These are phyloP conservation scores for Rotaria macrura DNA, from an alignment of 2,888 invertebrate species.

Conservation along the genomic window DNA sequence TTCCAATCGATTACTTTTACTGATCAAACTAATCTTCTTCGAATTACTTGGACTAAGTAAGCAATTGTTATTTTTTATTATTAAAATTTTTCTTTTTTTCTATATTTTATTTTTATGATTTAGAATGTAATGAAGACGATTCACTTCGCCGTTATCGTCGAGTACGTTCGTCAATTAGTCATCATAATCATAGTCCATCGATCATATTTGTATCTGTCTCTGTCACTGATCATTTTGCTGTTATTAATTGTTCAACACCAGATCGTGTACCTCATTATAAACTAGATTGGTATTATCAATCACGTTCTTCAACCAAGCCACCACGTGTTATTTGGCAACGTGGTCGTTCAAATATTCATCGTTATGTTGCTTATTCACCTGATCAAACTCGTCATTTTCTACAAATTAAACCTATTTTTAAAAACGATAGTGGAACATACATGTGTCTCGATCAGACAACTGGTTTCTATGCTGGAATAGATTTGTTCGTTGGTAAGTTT, in stretches of 20 bases:
- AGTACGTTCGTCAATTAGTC: neutral
- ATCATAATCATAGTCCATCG: neutral
- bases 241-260: neutral
- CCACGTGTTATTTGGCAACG: conserved; percentile 11
- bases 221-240: neutral
- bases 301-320: neutral
- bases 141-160: neutral
- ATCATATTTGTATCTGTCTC: neutral
- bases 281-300: conserved; percentile 17
- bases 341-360: neutral
- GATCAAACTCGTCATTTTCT: neutral
- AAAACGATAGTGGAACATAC: neutral
- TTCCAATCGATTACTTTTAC: neutral
- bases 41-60: neutral
- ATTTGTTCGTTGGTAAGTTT: neutral
- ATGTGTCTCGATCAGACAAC: neutral
- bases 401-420: neutral
- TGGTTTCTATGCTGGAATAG: neutral
- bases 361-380: neutral
- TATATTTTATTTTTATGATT: neutral
- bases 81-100: neutral
- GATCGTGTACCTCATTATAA: neutral
- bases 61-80: neutral
- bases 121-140: neutral
- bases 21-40: neutral